These are phyloP conservation scores for Antedon mediterranea DNA, from an alignment of 53 echinoderm and acorn worm species.

Conservation along the genomic window DNA sequence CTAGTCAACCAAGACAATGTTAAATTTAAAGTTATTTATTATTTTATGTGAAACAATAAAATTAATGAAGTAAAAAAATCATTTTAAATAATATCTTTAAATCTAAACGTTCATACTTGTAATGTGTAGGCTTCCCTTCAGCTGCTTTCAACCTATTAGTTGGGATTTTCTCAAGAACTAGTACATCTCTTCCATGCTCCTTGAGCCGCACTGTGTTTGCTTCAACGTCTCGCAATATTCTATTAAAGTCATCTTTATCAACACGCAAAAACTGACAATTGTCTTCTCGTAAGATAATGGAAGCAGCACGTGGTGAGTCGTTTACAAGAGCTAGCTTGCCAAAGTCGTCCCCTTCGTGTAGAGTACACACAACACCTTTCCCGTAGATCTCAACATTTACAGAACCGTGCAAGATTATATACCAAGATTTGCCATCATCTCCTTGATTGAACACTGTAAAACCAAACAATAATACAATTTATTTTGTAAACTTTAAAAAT, in stretches of 20 bases:
- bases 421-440: conserved; percentile 92
- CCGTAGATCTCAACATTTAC: conserved; percentile 96
- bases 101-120: conserved; percentile 23
- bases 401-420: conserved; percentile 81
- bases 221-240: conserved; percentile 94
- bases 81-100: no score
- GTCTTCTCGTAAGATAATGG: conserved; percentile 90
- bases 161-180: conserved; percentile 80
- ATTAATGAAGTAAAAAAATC: no score
- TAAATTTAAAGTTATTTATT: no score
- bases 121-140: conserved; percentile 26
- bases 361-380: conserved; percentile 88
- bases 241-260: conserved; percentile 91
- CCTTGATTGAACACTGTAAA: conserved; percentile 87
- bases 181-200: conserved; percentile 86
- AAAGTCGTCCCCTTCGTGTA: conserved; percentile 94
- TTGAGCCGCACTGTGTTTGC: conserved; percentile 94
- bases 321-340: conserved; percentile 93
- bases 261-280: conserved; percentile 90
- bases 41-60: no score
- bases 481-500: no score
- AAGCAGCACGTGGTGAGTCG: conserved; percentile 79
- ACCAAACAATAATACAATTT: neutral
- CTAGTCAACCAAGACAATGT: no score
- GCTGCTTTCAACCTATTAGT: conserved; percentile 28